A percentile compares a stretch with the other conserved stretches of the same genome.
phyloP scores from a whole-genome alignment of 2,797 vertebrate genomes.

The Rhynchotus rufescens region DNA sequence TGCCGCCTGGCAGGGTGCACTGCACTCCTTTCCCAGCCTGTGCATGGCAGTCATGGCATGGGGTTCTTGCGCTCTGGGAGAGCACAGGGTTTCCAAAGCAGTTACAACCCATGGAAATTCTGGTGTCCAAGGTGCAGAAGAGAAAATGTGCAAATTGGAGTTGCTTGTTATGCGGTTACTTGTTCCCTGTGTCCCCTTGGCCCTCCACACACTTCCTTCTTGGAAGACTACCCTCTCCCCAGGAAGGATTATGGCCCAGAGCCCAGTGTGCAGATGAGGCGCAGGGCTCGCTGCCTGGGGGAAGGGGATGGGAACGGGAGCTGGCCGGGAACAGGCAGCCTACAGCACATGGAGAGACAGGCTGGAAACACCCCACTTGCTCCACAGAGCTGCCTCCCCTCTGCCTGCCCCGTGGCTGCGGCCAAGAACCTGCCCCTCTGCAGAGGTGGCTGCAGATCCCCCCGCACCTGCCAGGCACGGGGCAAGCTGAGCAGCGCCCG shows the following conservation, averaged over 20 bases:
- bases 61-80: not conserved
- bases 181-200: slow-evolving; percentile 14
- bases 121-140: not conserved
- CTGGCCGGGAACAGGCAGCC: not conserved
- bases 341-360: not conserved
- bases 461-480: no score
- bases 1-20: not conserved
- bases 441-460: not conserved
- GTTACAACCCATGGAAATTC: not conserved
- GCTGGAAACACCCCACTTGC: not conserved
- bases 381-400: not conserved
- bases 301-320: not conserved
- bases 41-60: not conserved
- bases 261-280: not conserved
- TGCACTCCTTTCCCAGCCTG: rapidly evolving
- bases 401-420: not conserved
- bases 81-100: not conserved
- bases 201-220: not conserved
- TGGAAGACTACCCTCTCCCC: not conserved
- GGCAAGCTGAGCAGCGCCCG: not conserved
- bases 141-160: not conserved
- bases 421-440: not conserved
- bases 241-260: not conserved
- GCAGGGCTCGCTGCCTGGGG: rapidly evolving
- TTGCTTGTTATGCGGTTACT: not conserved